A percentile compares a stretch with the other conserved stretches of the same genome.
phyloP scores from a whole-genome alignment of 1,140 invertebrate species.

The Papilio xuthus region DNA sequence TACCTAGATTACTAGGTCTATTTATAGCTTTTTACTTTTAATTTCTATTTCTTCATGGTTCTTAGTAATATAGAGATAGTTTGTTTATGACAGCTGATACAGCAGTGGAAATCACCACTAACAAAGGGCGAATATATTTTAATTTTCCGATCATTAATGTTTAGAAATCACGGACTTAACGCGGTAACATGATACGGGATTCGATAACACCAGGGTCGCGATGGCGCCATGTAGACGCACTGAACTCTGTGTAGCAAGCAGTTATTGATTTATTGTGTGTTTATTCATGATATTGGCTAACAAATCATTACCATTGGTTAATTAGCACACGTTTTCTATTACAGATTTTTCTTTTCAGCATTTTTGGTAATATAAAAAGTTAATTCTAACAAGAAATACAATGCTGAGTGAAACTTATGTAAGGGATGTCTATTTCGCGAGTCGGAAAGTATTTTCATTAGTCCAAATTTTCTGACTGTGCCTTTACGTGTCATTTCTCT shows the following conservation, averaged over 20 bases:
- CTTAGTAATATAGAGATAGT: too few species aligned
- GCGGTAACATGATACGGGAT: not conserved
- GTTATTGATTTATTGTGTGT: not conserved
- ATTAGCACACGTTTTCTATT: not conserved
- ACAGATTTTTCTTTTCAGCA: not conserved
- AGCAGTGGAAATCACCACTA: not conserved
- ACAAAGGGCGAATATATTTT: not conserved
- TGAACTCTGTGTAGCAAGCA: not conserved
- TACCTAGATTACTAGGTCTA: too few species aligned
- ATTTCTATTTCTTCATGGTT: too few species aligned
- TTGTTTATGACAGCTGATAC: too few species aligned
- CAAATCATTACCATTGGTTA: not conserved
- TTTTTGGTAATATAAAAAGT: not conserved
- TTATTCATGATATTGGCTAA: not conserved
- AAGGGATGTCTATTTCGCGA: not conserved
- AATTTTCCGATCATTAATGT: conserved; percentile 1
- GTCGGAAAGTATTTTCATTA: not conserved
- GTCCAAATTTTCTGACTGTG: not conserved
- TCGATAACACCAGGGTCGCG: not conserved
- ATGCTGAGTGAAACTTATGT: not conserved
- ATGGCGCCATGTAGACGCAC: not conserved
- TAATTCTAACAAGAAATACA: not conserved
- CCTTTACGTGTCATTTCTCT: not conserved
- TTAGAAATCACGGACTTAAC: conserved; percentile 1
- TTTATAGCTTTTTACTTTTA: too few species aligned